Evolutionary conservation across 1,140 invertebrate genomes (phyloP).

Genomic region (Zaprionus nigranus): DNA sequence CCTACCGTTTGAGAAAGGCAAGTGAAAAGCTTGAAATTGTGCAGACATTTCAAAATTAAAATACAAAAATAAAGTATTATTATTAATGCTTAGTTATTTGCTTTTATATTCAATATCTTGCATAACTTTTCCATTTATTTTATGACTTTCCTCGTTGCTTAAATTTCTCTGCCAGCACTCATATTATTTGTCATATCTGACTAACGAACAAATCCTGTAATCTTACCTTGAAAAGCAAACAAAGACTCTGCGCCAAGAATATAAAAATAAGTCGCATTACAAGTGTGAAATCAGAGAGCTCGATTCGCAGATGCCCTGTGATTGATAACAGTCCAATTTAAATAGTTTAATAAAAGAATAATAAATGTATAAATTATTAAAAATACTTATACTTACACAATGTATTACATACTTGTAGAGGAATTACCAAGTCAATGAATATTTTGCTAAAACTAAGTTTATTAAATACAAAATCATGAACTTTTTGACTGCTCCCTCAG

Average conservation of each 20-base stretch:
- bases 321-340: background rate
- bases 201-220: constrained; percentile 33
- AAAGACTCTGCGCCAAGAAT: background rate
- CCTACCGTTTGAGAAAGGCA: no score
- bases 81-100: background rate
- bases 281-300: background rate
- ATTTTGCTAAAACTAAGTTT: no score
- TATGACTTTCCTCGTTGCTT: background rate
- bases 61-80: no score
- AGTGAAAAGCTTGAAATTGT: no score
- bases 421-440: no score
- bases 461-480: no score
- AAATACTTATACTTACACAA: no score
- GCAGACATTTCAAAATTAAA: no score
- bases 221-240: constrained; percentile 17
- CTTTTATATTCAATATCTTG: background rate
- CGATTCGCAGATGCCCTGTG: background rate
- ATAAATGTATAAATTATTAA: no score
- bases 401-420: no score
- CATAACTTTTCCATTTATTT: background rate
- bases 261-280: background rate
- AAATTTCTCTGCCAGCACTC: background rate
- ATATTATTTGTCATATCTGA: constrained; percentile 20
- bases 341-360: no score
- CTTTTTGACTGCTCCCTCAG: no score